Conservation (phyloP, 2,797 vertebrate genomes). For the Microctenopoma stevenorrisi region DNA sequence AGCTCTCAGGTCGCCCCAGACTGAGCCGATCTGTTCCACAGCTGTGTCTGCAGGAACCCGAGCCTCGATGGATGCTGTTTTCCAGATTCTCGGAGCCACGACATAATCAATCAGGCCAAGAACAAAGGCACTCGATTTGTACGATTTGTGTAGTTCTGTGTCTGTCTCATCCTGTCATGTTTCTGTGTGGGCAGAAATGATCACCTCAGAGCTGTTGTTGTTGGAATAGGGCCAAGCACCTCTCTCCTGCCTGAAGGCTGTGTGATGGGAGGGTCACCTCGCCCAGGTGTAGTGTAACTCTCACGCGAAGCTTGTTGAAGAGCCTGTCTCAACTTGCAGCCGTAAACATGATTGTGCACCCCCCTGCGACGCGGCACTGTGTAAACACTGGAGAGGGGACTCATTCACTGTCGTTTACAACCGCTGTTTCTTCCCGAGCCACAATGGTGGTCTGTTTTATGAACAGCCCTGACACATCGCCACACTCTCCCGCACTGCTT, state of each 20-base stretch:
- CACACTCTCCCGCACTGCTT: conserved; percentile 14
- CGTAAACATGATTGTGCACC: background rate
- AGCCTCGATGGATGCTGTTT: conserved; percentile 70
- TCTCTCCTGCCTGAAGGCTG: conserved; percentile 47
- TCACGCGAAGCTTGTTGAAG: conserved; percentile 68
- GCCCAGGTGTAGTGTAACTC: conserved; percentile 71
- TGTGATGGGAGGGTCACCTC: conserved; percentile 14
- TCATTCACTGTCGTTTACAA: conserved; percentile 25
- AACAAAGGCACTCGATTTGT: conserved; percentile 40
- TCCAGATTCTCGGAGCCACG: conserved; percentile 64
- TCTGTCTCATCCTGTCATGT: conserved; percentile 5
- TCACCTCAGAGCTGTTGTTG: conserved; percentile 64
- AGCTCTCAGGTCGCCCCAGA: conserved; percentile 36
- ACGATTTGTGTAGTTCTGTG: background rate
- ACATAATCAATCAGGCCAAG: conserved; percentile 67
- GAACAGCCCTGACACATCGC: conserved; percentile 14
- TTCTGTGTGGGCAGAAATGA: conserved; percentile 53
- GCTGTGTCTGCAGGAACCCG: conserved; percentile 66
- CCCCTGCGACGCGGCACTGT: conserved; percentile 17
- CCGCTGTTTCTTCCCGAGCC: background rate
- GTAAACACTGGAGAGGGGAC: conserved; percentile 42
- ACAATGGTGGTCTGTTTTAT: conserved; percentile 26
- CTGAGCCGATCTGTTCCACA: conserved; percentile 73
- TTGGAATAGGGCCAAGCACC: conserved; percentile 67
- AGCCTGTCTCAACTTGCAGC: conserved; percentile 68